These are phyloP conservation scores for Lordiphosa clarofinis DNA, from an alignment of 1,140 invertebrate species.

Conservation along the genomic window DNA sequence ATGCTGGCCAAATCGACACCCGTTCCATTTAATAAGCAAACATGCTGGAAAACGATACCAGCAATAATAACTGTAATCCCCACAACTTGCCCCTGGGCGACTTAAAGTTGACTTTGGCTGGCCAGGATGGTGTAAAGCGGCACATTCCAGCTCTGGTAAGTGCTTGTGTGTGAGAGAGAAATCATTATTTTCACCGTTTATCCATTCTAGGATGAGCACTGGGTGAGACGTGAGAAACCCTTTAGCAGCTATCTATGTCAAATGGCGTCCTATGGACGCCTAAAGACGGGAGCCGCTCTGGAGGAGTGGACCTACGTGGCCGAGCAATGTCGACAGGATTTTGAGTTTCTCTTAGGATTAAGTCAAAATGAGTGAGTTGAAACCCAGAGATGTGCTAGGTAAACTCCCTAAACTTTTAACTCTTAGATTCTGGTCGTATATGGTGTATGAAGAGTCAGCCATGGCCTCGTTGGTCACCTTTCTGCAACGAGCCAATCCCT, in stretches of 20 bases:
- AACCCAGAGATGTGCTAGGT: not conserved
- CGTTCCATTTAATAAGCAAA: not conserved
- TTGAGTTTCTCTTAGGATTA: conserved; percentile 55
- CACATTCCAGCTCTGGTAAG: conserved; percentile 53
- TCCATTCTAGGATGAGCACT: conserved; percentile 41
- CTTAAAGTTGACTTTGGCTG: conserved; percentile 34
- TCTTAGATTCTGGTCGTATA: conserved; percentile 86
- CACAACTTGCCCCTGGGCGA: conserved; percentile 45
- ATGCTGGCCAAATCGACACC: too few relatives aligned
- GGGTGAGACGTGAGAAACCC: conserved; percentile 45
- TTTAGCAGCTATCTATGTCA: conserved; percentile 57
- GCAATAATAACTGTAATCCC: conserved; percentile 53
- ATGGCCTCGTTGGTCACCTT: conserved; percentile 86
- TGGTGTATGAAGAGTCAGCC: conserved; percentile 85
- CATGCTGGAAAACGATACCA: conserved; percentile 45
- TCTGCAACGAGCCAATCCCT: conserved; percentile 86
- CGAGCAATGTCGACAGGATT: conserved; percentile 52
- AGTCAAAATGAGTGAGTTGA: conserved; percentile 59
- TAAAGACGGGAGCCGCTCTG: conserved; percentile 49
- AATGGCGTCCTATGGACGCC: conserved; percentile 43
- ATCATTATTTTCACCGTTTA: not conserved
- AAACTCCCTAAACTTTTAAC: not conserved
- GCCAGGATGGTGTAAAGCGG: conserved; percentile 35
- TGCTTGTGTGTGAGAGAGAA: not conserved
- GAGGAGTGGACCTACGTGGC: conserved; percentile 70